A percentile compares a stretch with the other conserved stretches of the same genome.
phyloP scores from a whole-genome alignment of 2,888 invertebrate species.

The Orchesella flavescens region DNA sequence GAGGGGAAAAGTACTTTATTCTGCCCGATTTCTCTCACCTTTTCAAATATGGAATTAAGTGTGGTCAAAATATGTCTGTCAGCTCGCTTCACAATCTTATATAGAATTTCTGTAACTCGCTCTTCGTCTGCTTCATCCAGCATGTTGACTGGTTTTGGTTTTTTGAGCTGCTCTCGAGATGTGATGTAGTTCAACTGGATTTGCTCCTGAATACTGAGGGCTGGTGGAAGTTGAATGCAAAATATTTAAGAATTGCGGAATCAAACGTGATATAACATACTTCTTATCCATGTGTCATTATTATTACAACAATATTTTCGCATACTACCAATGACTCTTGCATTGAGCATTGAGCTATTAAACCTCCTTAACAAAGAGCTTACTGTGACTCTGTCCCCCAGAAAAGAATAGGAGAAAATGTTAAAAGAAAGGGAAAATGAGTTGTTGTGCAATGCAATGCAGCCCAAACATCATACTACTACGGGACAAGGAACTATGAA shows the following conservation, averaged over 20 bases:
- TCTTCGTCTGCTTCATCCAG: slow-evolving; percentile 81
- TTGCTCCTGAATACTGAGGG: slow-evolving; percentile 71
- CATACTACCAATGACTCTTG: not conserved
- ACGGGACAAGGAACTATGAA: no score
- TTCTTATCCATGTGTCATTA: not conserved
- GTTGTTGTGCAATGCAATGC: slow-evolving; percentile 1
- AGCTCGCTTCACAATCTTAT: slow-evolving; percentile 78
- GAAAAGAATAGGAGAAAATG: not conserved
- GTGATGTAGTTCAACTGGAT: slow-evolving; percentile 71
- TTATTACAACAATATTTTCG: not conserved
- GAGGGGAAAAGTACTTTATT: not conserved
- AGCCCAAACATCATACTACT: not conserved
- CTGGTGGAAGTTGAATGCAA: slow-evolving; percentile 41
- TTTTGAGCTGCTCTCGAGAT: slow-evolving; percentile 64
- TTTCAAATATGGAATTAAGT: slow-evolving; percentile 69
- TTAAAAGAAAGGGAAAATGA: slow-evolving; percentile 18
- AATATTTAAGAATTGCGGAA: slow-evolving; percentile 2
- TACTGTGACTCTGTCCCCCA: not conserved
- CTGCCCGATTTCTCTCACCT: slow-evolving; percentile 48
- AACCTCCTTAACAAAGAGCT: not conserved
- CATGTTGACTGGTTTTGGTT: slow-evolving; percentile 75
- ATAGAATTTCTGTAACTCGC: slow-evolving; percentile 81
- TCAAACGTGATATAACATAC: not conserved
- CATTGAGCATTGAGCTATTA: slow-evolving; percentile 2
- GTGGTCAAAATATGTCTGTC: slow-evolving; percentile 67